These are phyloP conservation scores for Notoglanidium macrostoma DNA, from an alignment of 2,797 vertebrate species.

Conservation along the genomic window DNA sequence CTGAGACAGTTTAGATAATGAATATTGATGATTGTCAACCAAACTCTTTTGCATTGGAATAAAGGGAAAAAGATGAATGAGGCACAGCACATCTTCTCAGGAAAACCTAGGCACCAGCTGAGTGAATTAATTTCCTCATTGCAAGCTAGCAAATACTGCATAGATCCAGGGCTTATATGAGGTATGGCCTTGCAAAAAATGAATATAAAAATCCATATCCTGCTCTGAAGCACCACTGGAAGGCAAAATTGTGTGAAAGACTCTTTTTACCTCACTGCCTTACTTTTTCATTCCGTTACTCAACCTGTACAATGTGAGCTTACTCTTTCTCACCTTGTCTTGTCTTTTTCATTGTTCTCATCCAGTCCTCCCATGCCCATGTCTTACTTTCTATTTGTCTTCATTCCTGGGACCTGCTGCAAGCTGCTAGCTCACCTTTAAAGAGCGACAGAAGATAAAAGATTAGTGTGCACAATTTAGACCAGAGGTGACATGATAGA, in stretches of 20 bases:
- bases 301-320: conserved; percentile 25
- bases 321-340: conserved; percentile 36
- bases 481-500: conserved; percentile 57
- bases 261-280: background rate
- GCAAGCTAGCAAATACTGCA: background rate
- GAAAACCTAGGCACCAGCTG: conserved; percentile 15
- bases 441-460: conserved; percentile 56
- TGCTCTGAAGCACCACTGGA: conserved; percentile 28
- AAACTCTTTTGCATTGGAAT: background rate
- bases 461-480: conserved; percentile 53
- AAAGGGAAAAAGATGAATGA: background rate
- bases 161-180: conserved; percentile 31
- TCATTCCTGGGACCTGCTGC: conserved; percentile 49
- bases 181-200: conserved; percentile 21
- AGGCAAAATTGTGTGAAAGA: conserved; percentile 43
- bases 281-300: conserved; percentile 29
- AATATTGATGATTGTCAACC: conserved; percentile 3
- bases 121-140: conserved; percentile 29
- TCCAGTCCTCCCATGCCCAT: background rate
- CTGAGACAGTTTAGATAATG: background rate
- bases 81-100: background rate
- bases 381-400: conserved; percentile 37
- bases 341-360: conserved; percentile 33
- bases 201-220: conserved; percentile 19
- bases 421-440: conserved; percentile 49